Evolutionary conservation across 2,797 vertebrate species (phyloP).

Genomic region (Babyrousa celebensis): DNA sequence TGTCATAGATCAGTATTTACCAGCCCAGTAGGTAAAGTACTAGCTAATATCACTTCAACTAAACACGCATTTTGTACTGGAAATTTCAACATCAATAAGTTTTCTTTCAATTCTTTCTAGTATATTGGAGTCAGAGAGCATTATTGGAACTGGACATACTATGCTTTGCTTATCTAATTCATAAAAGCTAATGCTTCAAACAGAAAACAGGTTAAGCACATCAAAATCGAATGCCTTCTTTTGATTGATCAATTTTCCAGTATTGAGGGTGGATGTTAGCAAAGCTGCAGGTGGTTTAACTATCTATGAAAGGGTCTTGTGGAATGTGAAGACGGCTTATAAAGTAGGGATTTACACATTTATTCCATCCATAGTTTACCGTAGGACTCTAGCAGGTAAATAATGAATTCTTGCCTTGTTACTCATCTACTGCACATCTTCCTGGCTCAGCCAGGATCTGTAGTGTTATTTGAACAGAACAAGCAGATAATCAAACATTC

Average conservation of each 20-base stretch:
- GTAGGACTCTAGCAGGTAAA: background rate
- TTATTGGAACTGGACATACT: background rate
- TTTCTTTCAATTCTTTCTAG: conserved; percentile 50
- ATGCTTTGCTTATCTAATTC: conserved; percentile 40
- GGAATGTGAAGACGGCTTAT: conserved; percentile 6
- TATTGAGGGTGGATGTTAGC: conserved; percentile 52
- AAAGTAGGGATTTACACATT: conserved; percentile 11
- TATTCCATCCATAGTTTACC: background rate
- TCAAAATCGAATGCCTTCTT: conserved; percentile 45
- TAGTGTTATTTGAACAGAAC: conserved; percentile 56
- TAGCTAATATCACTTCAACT: conserved; percentile 38
- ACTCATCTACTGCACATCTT: background rate
- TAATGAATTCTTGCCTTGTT: conserved; percentile 65
- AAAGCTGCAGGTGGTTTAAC: conserved; percentile 50
- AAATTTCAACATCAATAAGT: conserved; percentile 81
- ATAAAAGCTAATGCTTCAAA: conserved; percentile 62
- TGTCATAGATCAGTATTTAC: conserved; percentile 73
- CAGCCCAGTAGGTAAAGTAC: conserved; percentile 68
- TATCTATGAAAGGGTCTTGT: background rate
- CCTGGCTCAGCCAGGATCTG: conserved; percentile 29
- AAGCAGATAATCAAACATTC: conserved; percentile 65
- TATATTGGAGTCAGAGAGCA: conserved; percentile 17
- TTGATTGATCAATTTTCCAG: conserved; percentile 66
- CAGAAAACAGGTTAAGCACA: background rate
- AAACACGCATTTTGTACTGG: conserved; percentile 31